Base-by-base conservation (phyloP, 2,797 vertebrate species). In the Sebastes matsubarae region DNA sequence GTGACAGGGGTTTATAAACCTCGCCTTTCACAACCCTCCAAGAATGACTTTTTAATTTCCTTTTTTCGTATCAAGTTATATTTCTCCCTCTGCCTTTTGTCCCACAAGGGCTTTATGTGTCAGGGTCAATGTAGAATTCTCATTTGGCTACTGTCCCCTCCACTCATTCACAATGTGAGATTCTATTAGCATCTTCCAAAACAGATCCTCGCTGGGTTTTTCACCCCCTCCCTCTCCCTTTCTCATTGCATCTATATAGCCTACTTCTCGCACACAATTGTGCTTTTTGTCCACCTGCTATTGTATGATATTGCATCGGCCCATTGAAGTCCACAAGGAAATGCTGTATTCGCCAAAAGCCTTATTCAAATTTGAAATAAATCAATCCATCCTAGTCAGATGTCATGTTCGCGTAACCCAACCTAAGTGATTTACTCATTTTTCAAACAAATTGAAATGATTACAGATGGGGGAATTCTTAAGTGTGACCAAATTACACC, bases 1-100 rank as follows among this genome's bases (percentile, higher is more conserved):
- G 82, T 89, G 93, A 93, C 93, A 91, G 86, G 88, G 88, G 88
- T 90, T 94, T 90, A 89, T 91, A 91, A 93, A 92, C 83, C 87
- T 91, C 52, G 76, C 80, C 87, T 89, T 86, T 89, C 86, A 89
- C 84, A 86, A 79, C 77, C 84, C 70, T 81, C 75, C 6, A 42
- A 91, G 85, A 87, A 84, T 83, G 85, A 87, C 88, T 93, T 93
- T 93, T 93, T 93, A 88, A 92, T 92, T 93, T 92, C 68, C 87
- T 81, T 78, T 84, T 82, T 92, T 89, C 89, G 64, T 86, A 55
- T 57, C 68, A 77, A 89, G 84, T 89, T 93, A 78, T 88, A 89
- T 92, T 91, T 83, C 82, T 83, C 87, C 77, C 76, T 83, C 79
- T 61, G 77, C 65, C 80, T 89, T 88, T 88, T 87, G 85, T 92